Base-by-base conservation (phyloP, 92 coral and sea anemone genomes). In the Scolanthus callimorphus region DNA sequence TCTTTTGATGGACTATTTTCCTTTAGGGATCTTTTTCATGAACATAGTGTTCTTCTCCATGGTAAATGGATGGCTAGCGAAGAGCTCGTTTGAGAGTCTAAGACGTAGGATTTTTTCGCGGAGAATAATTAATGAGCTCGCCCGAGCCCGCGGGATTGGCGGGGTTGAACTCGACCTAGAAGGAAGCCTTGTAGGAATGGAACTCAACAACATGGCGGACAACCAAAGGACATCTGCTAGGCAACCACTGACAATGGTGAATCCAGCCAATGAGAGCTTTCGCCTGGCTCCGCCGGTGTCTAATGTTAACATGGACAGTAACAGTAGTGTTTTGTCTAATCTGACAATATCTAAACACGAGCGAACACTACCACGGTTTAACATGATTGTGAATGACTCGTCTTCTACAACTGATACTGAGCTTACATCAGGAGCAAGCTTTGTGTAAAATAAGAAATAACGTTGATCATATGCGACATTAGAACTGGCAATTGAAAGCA, bases 1-100 rank as follows among this genome's bases (percentile, higher is more conserved):
- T 9, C 57, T 86, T 13, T 23, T 52, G 1, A 59, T 86, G 69
- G 85, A 77, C 17, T 86, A 85, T 31, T 51, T 86, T 11, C 95
- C 95, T 2, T 63, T 86, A 13, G 89, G 95, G 4, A 81, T 81
- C 66, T 86, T 82, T 57, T 86, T 86, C 71, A 86, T 82, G 89
- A 86, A 86, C 49, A 73, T 82, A 8, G 89, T 86, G 11, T 86
- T 86, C 48, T 86, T 82, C 31, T 43, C 88, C 19, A 77, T 86
- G 89, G 63, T 82, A 6, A 86, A 86, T 55, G 89, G 82, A 17
- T 86, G 89, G 90, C 69, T 82, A 44, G 51, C 82, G 17, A 77
- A 72, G 52, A 69, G 65, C 65, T 71, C 89, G 12, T 71, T 77
- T 24, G 71, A 72, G 39, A 72, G 85, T 51, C 67, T 86, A 26